phyloP scores from a whole-genome alignment of 2,113 vertebrate genomes.

The Rhinogobius similis region DNA sequence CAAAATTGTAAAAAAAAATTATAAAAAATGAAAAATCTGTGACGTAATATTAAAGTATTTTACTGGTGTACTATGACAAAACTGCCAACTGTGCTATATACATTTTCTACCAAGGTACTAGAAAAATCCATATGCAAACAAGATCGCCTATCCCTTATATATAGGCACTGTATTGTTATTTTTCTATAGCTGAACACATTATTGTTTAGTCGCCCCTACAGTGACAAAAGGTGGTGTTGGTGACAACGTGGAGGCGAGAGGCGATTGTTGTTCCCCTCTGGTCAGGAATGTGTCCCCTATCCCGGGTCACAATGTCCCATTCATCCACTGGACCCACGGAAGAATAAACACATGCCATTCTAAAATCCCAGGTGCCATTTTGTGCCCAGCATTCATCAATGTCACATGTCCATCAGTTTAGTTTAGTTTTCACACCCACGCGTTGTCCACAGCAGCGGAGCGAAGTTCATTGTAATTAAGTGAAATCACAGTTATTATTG shows the following conservation, averaged over 20 bases:
- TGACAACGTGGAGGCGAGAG: constrained; percentile 45
- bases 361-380: constrained; percentile 63
- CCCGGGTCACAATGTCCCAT: constrained; percentile 55
- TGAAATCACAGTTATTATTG: constrained; percentile 52
- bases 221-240: constrained; percentile 48
- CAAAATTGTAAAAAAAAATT: no score
- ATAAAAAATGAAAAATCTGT: no score
- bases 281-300: constrained; percentile 64
- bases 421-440: constrained; percentile 43
- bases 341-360: constrained; percentile 45
- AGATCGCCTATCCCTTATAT: background rate
- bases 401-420: constrained; percentile 47
- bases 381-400: constrained; percentile 51
- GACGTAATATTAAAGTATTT: no score
- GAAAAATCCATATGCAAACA: background rate
- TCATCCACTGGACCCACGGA: constrained; percentile 32
- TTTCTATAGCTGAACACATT: constrained; percentile 15
- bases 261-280: constrained; percentile 48
- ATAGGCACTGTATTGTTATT: background rate
- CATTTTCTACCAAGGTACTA: background rate
- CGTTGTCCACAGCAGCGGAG: constrained; percentile 28
- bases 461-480: constrained; percentile 42
- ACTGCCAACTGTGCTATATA: background rate
- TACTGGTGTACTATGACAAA: background rate
- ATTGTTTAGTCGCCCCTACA: constrained; percentile 42